A percentile compares a stretch with the other conserved stretches of the same genome.
phyloP scores from a whole-genome alignment of 2,888 invertebrate species.

The Neoscelio sp. region DNA sequence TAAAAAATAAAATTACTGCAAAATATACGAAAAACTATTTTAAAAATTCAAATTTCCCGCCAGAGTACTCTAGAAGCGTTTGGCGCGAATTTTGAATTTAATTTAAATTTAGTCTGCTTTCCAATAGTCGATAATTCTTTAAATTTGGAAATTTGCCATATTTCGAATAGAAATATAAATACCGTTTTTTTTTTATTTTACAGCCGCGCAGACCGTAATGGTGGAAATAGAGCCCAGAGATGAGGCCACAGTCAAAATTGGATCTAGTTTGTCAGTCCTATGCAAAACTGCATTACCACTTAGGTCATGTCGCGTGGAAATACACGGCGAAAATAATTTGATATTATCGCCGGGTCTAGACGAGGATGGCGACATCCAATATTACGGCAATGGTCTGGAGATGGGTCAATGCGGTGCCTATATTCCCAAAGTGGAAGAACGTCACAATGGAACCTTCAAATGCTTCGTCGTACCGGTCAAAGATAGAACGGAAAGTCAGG shows the following conservation, averaged over 20 bases:
- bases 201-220: conserved; percentile 30
- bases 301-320: conserved; percentile 85
- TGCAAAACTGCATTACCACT: conserved; percentile 85
- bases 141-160: too few species aligned
- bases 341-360: conserved; percentile 66
- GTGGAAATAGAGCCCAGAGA: conserved; percentile 82
- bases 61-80: too few species aligned
- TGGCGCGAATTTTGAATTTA: too few species aligned
- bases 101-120: too few species aligned
- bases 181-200: background rate
- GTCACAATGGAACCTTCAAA: conserved; percentile 88
- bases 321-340: conserved; percentile 75
- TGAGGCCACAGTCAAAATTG: conserved; percentile 85
- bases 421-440: conserved; percentile 86
- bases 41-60: too few species aligned
- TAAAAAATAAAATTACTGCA: too few species aligned
- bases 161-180: too few species aligned
- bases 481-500: conserved; percentile 85
- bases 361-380: conserved; percentile 79
- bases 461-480: conserved; percentile 87
- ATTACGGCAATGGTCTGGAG: conserved; percentile 84
- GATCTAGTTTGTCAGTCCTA: conserved; percentile 85
- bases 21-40: too few species aligned
- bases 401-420: conserved; percentile 89
- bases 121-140: too few species aligned